A percentile compares a stretch with the other conserved stretches of the same genome.
phyloP scores from a whole-genome alignment of 2,888 invertebrate genomes.

The Troides helena region DNA sequence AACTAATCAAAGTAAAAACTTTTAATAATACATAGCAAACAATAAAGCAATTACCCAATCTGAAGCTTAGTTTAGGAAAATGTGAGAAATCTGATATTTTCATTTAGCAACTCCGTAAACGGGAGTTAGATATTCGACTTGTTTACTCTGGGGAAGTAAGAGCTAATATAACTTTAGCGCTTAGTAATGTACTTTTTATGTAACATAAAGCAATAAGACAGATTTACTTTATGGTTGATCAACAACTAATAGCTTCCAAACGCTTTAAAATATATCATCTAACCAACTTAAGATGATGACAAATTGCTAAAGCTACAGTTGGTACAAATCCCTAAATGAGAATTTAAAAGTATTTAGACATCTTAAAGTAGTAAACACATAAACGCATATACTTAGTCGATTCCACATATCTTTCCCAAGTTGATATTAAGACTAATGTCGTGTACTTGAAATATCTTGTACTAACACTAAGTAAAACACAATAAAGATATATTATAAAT shows the following conservation, averaged over 20 bases:
- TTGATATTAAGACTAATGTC: no score
- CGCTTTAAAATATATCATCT: background rate
- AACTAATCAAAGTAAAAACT: slow-evolving; percentile 3
- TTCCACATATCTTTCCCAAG: no score
- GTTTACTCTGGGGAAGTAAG: slow-evolving; percentile 10
- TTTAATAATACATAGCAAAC: slow-evolving; percentile 10
- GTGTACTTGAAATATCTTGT: no score
- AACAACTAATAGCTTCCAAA: background rate
- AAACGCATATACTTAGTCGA: no score
- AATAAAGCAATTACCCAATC: background rate
- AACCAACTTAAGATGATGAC: no score
- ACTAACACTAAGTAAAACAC: no score
- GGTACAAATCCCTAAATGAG: no score
- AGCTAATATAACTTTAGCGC: slow-evolving; percentile 4
- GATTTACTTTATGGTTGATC: background rate
- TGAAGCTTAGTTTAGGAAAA: slow-evolving; percentile 2
- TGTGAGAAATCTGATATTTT: slow-evolving; percentile 11
- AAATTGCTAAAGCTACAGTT: no score
- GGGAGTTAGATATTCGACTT: slow-evolving; percentile 10
- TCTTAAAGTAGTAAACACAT: no score
- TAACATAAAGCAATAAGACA: background rate
- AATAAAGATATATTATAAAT: no score
- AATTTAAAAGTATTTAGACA: no score
- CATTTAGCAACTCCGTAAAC: slow-evolving; percentile 11
- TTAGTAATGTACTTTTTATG: background rate